Conservation (phyloP, 2,888 invertebrate genomes). For the Hirtodrosophila confusa region DNA sequence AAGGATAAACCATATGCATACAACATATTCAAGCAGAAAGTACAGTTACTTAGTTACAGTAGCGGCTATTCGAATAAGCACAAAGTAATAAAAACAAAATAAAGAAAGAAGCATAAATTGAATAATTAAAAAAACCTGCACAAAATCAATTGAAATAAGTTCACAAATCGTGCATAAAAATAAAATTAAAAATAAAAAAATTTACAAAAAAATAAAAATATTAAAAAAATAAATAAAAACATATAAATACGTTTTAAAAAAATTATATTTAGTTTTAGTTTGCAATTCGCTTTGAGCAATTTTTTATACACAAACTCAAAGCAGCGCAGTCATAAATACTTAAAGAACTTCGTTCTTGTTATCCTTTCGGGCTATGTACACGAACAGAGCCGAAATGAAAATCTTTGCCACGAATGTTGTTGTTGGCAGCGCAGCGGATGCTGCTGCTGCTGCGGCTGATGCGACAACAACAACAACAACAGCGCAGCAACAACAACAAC, state of each 20-base stretch:
- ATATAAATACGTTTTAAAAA: slow-evolving; percentile 31
- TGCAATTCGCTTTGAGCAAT: slow-evolving; percentile 32
- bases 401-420: slow-evolving; percentile 69
- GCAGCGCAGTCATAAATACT: neutral
- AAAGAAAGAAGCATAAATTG: slow-evolving; percentile 9
- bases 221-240: slow-evolving; percentile 30
- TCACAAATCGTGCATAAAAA: slow-evolving; percentile 20
- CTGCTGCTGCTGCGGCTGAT: slow-evolving; percentile 15
- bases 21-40: slow-evolving; percentile 7
- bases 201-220: slow-evolving; percentile 24
- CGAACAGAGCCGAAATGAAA: slow-evolving; percentile 71
- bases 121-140: slow-evolving; percentile 13
- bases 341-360: neutral
- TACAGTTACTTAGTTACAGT: slow-evolving; percentile 49
- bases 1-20: slow-evolving; percentile 22
- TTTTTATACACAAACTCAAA: slow-evolving; percentile 50
- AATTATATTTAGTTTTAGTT: slow-evolving; percentile 41
- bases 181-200: slow-evolving; percentile 24
- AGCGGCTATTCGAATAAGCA: slow-evolving; percentile 20
- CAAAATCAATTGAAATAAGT: slow-evolving; percentile 5
- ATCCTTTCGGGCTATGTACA: slow-evolving; percentile 44
- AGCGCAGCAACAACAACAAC: slow-evolving; percentile 46
- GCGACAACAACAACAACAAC: slow-evolving; percentile 35
- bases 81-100: slow-evolving; percentile 14
- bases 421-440: slow-evolving; percentile 32